A percentile compares a stretch with the other conserved stretches of the same genome.
These are phyloP conservation scores for Athalia circularis DNA, from an alignment of 2,888 invertebrate species.

Conservation along the genomic window DNA sequence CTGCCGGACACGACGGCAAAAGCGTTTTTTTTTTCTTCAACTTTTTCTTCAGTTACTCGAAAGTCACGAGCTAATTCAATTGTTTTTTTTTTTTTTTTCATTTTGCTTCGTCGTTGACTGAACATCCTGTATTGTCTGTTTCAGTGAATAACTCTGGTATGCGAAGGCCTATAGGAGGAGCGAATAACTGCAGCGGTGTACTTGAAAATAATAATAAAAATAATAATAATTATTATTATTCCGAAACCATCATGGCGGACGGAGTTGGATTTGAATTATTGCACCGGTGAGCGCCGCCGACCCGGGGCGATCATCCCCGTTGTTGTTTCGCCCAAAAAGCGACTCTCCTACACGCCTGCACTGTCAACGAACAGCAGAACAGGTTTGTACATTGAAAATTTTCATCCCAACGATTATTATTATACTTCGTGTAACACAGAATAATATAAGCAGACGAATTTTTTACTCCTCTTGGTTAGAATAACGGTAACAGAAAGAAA, in stretches of 20 bases:
- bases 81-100: neutral
- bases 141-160: conserved; percentile 17
- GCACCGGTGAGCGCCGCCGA: conserved; percentile 69
- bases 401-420: neutral
- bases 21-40: neutral
- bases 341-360: conserved; percentile 67
- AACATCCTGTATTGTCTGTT: neutral
- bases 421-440: no score
- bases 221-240: no score
- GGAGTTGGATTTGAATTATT: conserved; percentile 62
- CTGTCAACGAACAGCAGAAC: conserved; percentile 72
- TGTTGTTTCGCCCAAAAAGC: conserved; percentile 68
- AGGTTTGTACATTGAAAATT: conserved; percentile 55
- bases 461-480: no score
- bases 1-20: neutral
- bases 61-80: neutral
- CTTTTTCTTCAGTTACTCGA: neutral
- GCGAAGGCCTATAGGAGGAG: conserved; percentile 23
- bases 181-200: conserved; percentile 14
- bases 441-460: no score
- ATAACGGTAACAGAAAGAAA: no score
- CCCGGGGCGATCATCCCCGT: conserved; percentile 71
- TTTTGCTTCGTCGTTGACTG: neutral
- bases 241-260: conserved; percentile 56
- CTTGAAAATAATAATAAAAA: no score